phyloP scores from a whole-genome alignment of 2,797 vertebrate genomes.

The Sus cebifrons region DNA sequence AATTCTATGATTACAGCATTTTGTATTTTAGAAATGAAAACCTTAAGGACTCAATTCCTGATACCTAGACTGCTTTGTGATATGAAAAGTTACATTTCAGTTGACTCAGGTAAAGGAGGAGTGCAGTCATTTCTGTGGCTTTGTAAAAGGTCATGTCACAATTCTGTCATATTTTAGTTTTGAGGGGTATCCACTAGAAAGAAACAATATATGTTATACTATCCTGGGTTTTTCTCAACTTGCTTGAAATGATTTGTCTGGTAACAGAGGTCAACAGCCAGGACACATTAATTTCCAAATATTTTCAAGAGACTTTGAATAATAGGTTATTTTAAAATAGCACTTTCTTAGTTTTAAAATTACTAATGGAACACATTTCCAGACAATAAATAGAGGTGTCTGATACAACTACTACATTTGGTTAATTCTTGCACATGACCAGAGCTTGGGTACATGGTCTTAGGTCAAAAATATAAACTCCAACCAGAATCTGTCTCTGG shows the following conservation, averaged over 20 bases:
- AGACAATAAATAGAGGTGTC: neutral
- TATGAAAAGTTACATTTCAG: neutral
- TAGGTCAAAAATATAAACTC: constrained; percentile 48
- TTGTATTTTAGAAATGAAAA: constrained; percentile 58
- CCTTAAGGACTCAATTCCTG: neutral
- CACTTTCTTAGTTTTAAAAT: neutral
- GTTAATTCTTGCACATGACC: neutral
- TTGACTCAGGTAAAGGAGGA: neutral
- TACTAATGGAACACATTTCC: constrained; percentile 34
- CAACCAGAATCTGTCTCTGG: neutral
- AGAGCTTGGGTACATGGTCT: neutral
- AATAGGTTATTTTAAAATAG: neutral
- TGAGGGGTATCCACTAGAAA: neutral
- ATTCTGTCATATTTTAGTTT: constrained; percentile 23
- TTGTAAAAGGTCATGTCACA: neutral
- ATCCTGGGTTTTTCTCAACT: neutral
- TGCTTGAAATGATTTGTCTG: neutral
- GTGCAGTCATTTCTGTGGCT: neutral
- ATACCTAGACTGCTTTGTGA: neutral
- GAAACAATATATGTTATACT: neutral
- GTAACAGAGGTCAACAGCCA: neutral
- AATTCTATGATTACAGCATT: neutral
- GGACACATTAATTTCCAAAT: neutral
- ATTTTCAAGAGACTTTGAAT: neutral
- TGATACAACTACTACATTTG: constrained; percentile 26